These are phyloP conservation scores for Melanotus villosus DNA, from an alignment of 2,888 invertebrate species.

Conservation along the genomic window DNA sequence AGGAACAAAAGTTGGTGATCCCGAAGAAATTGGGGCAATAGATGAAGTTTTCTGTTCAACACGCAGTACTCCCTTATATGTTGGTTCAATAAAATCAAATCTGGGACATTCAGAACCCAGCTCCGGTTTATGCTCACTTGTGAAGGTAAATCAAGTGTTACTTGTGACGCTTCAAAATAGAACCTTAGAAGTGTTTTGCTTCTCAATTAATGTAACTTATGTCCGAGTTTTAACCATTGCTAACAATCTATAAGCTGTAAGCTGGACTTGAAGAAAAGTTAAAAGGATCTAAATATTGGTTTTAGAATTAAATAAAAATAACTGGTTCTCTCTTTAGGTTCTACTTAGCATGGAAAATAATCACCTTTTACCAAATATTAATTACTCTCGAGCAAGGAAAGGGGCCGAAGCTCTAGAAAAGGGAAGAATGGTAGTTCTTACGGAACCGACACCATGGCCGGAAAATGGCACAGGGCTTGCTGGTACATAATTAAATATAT, in stretches of 20 bases:
- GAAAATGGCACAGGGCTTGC: slow-evolving; percentile 35
- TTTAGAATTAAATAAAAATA: too few relatives aligned
- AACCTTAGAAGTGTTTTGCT: too few relatives aligned
- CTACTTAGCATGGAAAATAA: slow-evolving; percentile 81
- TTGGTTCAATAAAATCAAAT: slow-evolving; percentile 95
- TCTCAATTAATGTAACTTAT: too few relatives aligned
- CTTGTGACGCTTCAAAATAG: too few relatives aligned
- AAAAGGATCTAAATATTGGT: too few relatives aligned
- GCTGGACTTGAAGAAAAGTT: too few relatives aligned
- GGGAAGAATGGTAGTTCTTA: slow-evolving; percentile 79
- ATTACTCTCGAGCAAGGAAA: slow-evolving; percentile 72
- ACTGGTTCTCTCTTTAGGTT: slow-evolving; percentile 72
- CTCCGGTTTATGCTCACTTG: slow-evolving; percentile 74
- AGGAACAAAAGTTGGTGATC: slow-evolving; percentile 89
- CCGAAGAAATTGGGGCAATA: slow-evolving; percentile 89
- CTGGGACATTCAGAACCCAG: slow-evolving; percentile 93
- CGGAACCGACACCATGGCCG: slow-evolving; percentile 77
- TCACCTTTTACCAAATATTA: slow-evolving; percentile 87
- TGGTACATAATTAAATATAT: not conserved
- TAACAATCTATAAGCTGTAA: too few relatives aligned
- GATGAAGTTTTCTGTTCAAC: slow-evolving; percentile 84
- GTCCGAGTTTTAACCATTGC: too few relatives aligned
- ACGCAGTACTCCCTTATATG: slow-evolving; percentile 82
- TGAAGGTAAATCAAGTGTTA: not conserved
- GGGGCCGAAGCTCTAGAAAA: slow-evolving; percentile 75